Evolutionary conservation across 2,888 invertebrate genomes (phyloP), one percentile per base, ranked within the genome.

Genomic region (Pyrocoelia pectoralis): DNA sequence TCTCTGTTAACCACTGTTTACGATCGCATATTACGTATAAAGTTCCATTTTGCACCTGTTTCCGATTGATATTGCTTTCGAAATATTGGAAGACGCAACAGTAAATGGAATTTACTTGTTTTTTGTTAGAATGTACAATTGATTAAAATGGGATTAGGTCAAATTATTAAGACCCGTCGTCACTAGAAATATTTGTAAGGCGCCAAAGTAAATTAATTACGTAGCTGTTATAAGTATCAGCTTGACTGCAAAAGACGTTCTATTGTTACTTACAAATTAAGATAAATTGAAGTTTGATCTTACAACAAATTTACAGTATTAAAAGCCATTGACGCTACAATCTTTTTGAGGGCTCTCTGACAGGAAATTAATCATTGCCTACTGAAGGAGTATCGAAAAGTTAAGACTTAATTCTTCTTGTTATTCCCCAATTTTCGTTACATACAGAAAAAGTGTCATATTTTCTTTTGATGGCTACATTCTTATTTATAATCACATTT

Each of bases 321-420:
- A 56, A 33, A 53, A 38, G 38, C 38, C 40, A 38, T 40, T 33
- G 33, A 52, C 33, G 52, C 18, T 8, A 41, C 46, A 52, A 14
- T 52, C 51, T 58, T 58, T 41, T 52, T 58, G 51, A 50, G 58
- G 58, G 58, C 28, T 58, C 28, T 6, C 17, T 46, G 58, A 58
- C 58, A 46, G 58, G 52, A 46, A 58, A 58, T 58, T 58, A 58
- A 58, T 58, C 58, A 58, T 58, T 51, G 8, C 29, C n/a, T 50
- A 14, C 50, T 24, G 29, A 50, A 50, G 12, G 17, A 17, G 17
- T 18, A 17, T 17, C 46, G 46, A 17, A n/a, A 46, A 17, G 17
- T 46, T 18, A 46, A 46, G 46, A 17, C 46, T 46, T 46, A 46
- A 46, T 46, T 46, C 17, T 10, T 10, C 4, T 10, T 46, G 46